Percentiles rank a stretch among this genome's conserved stretches.
These are phyloP conservation scores for Phrynosoma blainvillii DNA, from an alignment of 2,113 vertebrate genomes.

Conservation along the genomic window DNA sequence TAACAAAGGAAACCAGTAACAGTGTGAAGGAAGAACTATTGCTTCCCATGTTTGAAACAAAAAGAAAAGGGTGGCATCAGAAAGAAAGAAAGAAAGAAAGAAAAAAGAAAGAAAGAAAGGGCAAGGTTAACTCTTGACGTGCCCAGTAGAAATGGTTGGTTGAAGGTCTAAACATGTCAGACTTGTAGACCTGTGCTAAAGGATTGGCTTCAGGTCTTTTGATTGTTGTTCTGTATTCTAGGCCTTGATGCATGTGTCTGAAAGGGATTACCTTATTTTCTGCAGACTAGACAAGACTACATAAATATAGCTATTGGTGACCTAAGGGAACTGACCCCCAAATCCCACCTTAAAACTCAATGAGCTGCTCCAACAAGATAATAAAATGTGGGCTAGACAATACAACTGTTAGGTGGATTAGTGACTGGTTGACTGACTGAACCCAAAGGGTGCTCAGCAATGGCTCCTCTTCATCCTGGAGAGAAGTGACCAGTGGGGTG, in stretches of 20 bases:
- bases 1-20: not conserved
- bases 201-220: not conserved
- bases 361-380: too few species aligned
- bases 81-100: not conserved
- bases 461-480: too few species aligned
- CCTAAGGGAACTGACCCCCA: too few species aligned
- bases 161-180: not conserved
- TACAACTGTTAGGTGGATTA: too few species aligned
- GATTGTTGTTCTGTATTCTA: not conserved
- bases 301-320: too few species aligned
- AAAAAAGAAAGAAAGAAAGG: not conserved
- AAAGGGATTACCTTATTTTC: not conserved
- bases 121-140: not conserved
- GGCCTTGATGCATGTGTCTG: not conserved
- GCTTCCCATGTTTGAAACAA: rapidly evolving
- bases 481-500: too few species aligned
- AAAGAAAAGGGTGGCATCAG: not conserved
- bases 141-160: not conserved
- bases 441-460: too few species aligned
- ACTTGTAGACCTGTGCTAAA: not conserved
- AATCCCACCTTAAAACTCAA: too few species aligned
- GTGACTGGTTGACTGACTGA: too few species aligned
- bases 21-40: not conserved
- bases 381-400: too few species aligned
- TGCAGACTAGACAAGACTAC: not conserved